A percentile compares a stretch with the other conserved stretches of the same genome.
phyloP scores from a whole-genome alignment of 2,113 vertebrate species.

The Geococcyx californianus region DNA sequence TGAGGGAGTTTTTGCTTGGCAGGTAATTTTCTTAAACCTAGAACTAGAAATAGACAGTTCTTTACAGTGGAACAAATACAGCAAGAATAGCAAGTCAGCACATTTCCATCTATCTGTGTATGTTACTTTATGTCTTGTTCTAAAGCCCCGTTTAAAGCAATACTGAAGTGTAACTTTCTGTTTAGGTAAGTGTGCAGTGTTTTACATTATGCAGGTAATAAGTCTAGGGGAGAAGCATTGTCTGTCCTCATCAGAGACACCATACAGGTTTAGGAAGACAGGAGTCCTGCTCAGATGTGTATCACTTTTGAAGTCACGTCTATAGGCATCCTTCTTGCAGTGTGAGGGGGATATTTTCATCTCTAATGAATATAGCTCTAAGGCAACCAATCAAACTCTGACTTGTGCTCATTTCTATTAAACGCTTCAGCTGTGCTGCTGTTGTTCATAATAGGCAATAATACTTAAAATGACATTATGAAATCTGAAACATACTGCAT shows the following conservation, averaged over 20 bases:
- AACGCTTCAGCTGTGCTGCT: background rate
- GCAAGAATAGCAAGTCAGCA: background rate
- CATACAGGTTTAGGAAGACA: background rate
- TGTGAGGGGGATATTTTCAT: background rate
- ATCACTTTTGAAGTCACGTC: background rate
- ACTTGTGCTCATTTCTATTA: conserved; percentile 19
- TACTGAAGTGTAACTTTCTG: background rate
- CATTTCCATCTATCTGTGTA: background rate
- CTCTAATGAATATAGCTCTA: background rate
- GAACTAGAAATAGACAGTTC: background rate
- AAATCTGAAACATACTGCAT: background rate
- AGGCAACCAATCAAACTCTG: conserved; percentile 33
- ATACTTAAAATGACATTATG: conserved; percentile 27
- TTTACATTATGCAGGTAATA: background rate
- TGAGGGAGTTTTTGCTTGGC: background rate
- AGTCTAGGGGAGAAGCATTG: background rate
- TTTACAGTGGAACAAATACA: background rate
- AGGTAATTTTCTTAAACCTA: background rate
- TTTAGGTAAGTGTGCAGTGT: background rate
- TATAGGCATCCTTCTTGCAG: background rate
- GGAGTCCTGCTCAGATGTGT: background rate
- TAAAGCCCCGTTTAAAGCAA: background rate
- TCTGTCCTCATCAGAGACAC: background rate
- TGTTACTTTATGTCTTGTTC: background rate
- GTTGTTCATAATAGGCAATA: conserved; percentile 25